Conservation (phyloP, 2,888 invertebrate genomes). For the Orchesellides sinensis region DNA sequence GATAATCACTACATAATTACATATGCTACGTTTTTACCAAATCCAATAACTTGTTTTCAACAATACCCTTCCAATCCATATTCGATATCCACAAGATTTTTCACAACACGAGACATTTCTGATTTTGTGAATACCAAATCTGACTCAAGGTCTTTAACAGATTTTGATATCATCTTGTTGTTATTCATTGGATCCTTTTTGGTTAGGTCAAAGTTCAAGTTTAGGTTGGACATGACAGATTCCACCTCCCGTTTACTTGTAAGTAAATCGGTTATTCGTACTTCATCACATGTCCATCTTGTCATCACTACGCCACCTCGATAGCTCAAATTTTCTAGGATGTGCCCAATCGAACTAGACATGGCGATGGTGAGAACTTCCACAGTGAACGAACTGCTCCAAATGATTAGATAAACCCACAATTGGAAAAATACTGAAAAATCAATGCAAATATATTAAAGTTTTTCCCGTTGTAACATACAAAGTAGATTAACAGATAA, state of each 20-base stretch:
- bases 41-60: background rate
- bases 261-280: conserved; percentile 50
- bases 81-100: conserved; percentile 67
- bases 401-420: conserved; percentile 53
- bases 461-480: background rate
- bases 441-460: background rate
- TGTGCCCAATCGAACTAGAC: conserved; percentile 62
- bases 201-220: conserved; percentile 16
- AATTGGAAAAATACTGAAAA: conserved; percentile 58
- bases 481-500: background rate
- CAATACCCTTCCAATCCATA: conserved; percentile 58
- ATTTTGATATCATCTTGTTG: conserved; percentile 32
- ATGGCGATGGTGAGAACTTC: conserved; percentile 55
- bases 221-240: conserved; percentile 36
- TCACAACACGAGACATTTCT: conserved; percentile 53
- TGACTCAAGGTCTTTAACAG: conserved; percentile 35
- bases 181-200: conserved; percentile 40
- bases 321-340: conserved; percentile 64
- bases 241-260: conserved; percentile 11
- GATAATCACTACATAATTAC: no score
- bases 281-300: conserved; percentile 63
- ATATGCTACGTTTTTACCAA: background rate
- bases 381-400: conserved; percentile 55
- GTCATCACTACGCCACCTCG: conserved; percentile 65
- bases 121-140: conserved; percentile 50